phyloP scores from a whole-genome alignment of 2,113 vertebrate species.

The Balaeniceps rex region DNA sequence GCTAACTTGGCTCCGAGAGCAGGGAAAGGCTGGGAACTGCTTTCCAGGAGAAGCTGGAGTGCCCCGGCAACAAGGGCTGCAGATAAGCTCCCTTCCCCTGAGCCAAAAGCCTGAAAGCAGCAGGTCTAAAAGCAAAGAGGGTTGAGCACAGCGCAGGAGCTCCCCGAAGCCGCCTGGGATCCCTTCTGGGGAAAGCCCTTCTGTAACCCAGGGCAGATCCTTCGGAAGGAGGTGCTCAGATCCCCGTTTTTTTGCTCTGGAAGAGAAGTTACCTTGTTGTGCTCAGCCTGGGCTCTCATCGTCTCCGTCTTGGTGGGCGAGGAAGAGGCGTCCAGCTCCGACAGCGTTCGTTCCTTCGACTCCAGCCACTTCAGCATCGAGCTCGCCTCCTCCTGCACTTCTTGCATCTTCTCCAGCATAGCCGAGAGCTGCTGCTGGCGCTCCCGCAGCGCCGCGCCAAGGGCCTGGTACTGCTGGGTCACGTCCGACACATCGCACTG shows the following conservation, averaged over 20 bases:
- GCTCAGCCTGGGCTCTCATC: slow-evolving; percentile 86
- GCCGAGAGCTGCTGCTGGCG: slow-evolving; percentile 75
- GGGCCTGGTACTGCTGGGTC: slow-evolving; percentile 78
- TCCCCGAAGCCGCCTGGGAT: not conserved
- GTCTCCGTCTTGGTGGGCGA: slow-evolving; percentile 88
- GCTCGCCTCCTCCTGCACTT: slow-evolving; percentile 76
- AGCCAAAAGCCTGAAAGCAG: not conserved
- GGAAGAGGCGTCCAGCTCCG: slow-evolving; percentile 70
- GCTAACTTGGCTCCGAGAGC: not conserved
- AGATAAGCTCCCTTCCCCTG: not conserved
- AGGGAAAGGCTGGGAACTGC: not conserved
- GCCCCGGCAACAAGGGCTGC: not conserved
- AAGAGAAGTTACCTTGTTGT: slow-evolving; percentile 86
- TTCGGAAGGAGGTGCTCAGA: not conserved
- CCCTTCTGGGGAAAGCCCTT: not conserved
- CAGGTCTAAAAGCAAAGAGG: not conserved
- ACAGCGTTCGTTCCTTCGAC: slow-evolving; percentile 80
- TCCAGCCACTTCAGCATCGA: slow-evolving; percentile 83
- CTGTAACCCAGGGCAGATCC: not conserved
- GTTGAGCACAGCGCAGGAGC: not conserved
- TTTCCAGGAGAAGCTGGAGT: not conserved
- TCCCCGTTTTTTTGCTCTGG: accelerated
- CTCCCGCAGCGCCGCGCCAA: slow-evolving; percentile 80
- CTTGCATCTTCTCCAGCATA: slow-evolving; percentile 77
- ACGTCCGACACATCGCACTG: slow-evolving; percentile 90